Percentiles rank a stretch among this genome's conserved stretches.
phyloP scores from a whole-genome alignment of 2,113 vertebrate genomes.

The Psilopsiagon aymara region DNA sequence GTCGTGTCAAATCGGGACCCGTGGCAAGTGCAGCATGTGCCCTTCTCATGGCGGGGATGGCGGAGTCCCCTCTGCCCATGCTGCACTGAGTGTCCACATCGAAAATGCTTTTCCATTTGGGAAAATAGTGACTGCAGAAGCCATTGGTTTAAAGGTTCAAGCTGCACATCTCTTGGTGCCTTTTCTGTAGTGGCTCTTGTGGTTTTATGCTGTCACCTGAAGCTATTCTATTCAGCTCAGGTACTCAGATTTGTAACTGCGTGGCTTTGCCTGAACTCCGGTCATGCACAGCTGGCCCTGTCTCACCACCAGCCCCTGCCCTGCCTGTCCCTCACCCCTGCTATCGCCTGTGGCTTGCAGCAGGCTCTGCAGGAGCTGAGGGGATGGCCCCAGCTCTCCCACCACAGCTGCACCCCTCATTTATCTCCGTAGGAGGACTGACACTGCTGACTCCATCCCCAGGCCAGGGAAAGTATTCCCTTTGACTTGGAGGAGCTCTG shows the following conservation, averaged over 20 bases:
- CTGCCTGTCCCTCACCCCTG: background rate
- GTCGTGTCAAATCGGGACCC: fast-evolving
- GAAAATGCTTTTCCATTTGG: background rate
- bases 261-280: background rate
- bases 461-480: background rate
- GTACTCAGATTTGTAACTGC: background rate
- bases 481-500: background rate
- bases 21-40: fast-evolving
- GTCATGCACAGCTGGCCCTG: background rate
- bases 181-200: fast-evolving
- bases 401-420: background rate
- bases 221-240: background rate
- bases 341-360: background rate
- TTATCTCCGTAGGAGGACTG: background rate
- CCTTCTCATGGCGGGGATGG: fast-evolving
- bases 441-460: background rate
- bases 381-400: background rate
- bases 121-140: background rate
- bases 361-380: background rate
- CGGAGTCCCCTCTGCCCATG: fast-evolving
- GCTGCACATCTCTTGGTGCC: background rate
- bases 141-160: background rate
- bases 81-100: fast-evolving
- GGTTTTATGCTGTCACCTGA: background rate
- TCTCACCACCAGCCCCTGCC: background rate